Evolutionary conservation across 2,888 invertebrate genomes (phyloP), one percentile per base, ranked within the genome.

Genomic region (Eilema sororculum): DNA sequence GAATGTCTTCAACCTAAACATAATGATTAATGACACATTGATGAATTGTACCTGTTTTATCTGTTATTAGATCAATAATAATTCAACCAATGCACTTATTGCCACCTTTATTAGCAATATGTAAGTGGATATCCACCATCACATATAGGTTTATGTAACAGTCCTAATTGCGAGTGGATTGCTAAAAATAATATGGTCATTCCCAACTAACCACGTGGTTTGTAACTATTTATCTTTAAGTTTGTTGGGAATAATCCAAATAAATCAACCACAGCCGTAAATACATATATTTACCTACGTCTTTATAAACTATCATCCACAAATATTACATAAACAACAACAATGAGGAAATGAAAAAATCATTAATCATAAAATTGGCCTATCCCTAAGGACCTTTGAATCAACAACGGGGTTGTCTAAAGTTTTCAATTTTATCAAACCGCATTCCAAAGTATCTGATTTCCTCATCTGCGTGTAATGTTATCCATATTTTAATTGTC

Each of bases 361-460:
- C 41, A 72, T 57, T 62, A 70, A 68, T 24, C 60, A 66, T 61
- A 68, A 66, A 66, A 30, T 61, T 65, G 28, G 72, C 59, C 63
- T 61, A 74, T 30, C 71, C 71, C 22, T 57, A 70, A 62, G 69
- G 68, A 64, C 30, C 2, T 65, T 71, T 61, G 68, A 75, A 66
- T 68, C 28, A 72, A 76, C 52, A 68, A 70, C 52, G 33, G 79
- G 75, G 69, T 72, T 65, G 58, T 71, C 77, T 78, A 80, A 67
- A 65, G 37, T 52, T 68, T 59, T 69, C 67, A 65, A 74, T 79
- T 72, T 68, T 78, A 70, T 81, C 85, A 89, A 87, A 87, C 86
- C 83, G 80, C 90, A 90, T 90, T 89, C 89, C 86, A 87, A 83
- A 81, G 85, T 71, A 69, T 83, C 73, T 76, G 76, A 64, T 68